Conservation (phyloP, 2,888 invertebrate genomes). For the Notodonta dromedarius region DNA sequence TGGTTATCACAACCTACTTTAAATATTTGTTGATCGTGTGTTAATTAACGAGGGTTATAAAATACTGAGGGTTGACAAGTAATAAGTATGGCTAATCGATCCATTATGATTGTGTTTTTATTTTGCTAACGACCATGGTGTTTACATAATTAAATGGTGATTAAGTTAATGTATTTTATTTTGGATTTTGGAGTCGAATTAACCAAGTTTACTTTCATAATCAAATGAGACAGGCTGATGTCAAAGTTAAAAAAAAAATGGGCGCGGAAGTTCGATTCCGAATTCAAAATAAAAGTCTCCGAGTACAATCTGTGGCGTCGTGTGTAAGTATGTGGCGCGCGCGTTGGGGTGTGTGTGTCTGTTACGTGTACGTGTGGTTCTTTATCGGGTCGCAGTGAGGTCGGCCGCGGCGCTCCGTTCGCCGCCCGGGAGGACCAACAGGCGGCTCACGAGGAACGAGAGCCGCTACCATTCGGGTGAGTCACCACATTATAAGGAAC, state of each 20-base stretch:
- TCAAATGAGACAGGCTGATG: background rate
- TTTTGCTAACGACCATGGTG: slow-evolving; percentile 22
- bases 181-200: slow-evolving; percentile 50
- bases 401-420: slow-evolving; percentile 79
- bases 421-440: slow-evolving; percentile 90
- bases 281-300: slow-evolving; percentile 38
- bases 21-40: slow-evolving; percentile 16
- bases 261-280: slow-evolving; percentile 37
- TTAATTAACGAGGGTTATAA: slow-evolving; percentile 11
- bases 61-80: slow-evolving; percentile 22
- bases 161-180: slow-evolving; percentile 35
- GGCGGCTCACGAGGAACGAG: slow-evolving; percentile 96
- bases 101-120: slow-evolving; percentile 10
- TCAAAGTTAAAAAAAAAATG: slow-evolving; percentile 9
- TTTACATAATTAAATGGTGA: slow-evolving; percentile 35
- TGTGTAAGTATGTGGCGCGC: slow-evolving; percentile 44
- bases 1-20: background rate
- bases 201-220: slow-evolving; percentile 1
- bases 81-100: slow-evolving; percentile 14
- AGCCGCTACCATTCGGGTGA: slow-evolving; percentile 98
- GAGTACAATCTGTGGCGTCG: slow-evolving; percentile 31
- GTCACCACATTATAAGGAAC: slow-evolving; percentile 66
- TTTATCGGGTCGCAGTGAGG: slow-evolving; percentile 84
- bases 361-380: slow-evolving; percentile 74
- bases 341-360: slow-evolving; percentile 52